phyloP scores from a whole-genome alignment of 1,140 invertebrate genomes.

The Tetranychus urticae region DNA sequence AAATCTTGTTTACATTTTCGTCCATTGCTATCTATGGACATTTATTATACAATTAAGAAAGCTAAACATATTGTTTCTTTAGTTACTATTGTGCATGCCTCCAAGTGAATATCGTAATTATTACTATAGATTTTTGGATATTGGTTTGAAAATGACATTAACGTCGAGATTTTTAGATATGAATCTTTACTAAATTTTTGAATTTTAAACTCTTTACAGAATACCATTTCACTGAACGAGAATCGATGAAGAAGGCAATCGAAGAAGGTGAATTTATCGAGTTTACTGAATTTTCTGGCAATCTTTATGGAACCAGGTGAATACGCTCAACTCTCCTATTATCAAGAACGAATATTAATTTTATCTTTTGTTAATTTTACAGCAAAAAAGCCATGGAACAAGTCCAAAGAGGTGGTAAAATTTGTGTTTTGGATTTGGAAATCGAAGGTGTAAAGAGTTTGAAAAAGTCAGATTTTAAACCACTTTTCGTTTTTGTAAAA shows the following conservation, averaged over 20 bases:
- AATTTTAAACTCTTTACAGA: constrained; percentile 23
- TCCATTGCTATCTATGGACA: no score
- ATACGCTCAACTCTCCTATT: not conserved
- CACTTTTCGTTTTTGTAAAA: constrained; percentile 70
- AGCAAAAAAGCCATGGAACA: constrained; percentile 66
- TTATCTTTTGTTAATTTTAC: not conserved
- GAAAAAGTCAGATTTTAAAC: constrained; percentile 53
- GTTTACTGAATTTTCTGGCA: constrained; percentile 67
- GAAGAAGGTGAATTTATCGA: constrained; percentile 70
- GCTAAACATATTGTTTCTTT: no score
- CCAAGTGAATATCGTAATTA: no score
- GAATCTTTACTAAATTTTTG: no score
- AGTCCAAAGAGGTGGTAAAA: constrained; percentile 48
- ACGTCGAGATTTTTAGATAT: no score
- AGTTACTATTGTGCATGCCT: no score
- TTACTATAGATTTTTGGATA: no score
- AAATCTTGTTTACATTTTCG: no score
- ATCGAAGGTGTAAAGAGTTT: constrained; percentile 84
- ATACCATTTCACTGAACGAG: constrained; percentile 62
- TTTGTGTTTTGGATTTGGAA: constrained; percentile 89
- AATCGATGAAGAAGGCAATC: constrained; percentile 48
- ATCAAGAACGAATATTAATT: constrained; percentile 14
- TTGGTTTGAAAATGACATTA: no score
- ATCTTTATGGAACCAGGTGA: constrained; percentile 86
- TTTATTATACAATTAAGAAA: no score